Percentiles rank a stretch among this genome's conserved stretches.
These are phyloP conservation scores for Scaptodrosophila latifasciaeformis DNA, from an alignment of 2,888 invertebrate species.

Conservation along the genomic window DNA sequence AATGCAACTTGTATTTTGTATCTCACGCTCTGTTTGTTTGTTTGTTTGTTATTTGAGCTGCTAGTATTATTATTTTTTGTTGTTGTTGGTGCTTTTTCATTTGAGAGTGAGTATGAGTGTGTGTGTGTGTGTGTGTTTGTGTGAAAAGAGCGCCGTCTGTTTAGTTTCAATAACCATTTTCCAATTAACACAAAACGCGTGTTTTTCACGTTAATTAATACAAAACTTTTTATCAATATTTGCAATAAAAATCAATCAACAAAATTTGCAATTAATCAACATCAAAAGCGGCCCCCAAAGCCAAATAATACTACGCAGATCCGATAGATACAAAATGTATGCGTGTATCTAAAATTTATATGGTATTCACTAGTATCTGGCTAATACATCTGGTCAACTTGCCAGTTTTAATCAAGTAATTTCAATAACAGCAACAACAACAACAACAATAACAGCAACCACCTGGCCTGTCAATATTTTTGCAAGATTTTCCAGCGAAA, in stretches of 20 bases:
- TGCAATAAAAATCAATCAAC: slow-evolving; percentile 71
- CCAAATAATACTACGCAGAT: slow-evolving; percentile 16
- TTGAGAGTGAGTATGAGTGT: background rate
- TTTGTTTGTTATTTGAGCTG: slow-evolving; percentile 38
- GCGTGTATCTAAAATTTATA: no score
- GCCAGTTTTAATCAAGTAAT: no score
- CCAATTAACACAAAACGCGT: slow-evolving; percentile 66
- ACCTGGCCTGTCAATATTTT: background rate
- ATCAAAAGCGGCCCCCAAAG: slow-evolving; percentile 52
- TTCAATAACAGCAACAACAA: no score
- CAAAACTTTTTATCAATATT: slow-evolving; percentile 68
- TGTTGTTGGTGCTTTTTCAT: slow-evolving; percentile 17
- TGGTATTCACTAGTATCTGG: no score
- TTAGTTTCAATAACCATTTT: slow-evolving; percentile 67
- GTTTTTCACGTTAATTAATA: slow-evolving; percentile 66
- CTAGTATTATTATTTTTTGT: slow-evolving; percentile 13
- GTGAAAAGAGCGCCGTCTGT: no score
- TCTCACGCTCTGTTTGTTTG: slow-evolving; percentile 58
- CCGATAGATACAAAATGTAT: background rate
- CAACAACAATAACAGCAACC: background rate
- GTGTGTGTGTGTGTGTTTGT: slow-evolving; percentile 15
- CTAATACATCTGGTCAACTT: no score
- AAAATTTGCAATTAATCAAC: slow-evolving; percentile 67
- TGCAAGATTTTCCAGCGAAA: slow-evolving; percentile 53
- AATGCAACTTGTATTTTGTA: slow-evolving; percentile 56